Percentiles rank a stretch among this genome's conserved stretches.
Conservation (phyloP, 2,888 invertebrate genomes). For the Euplexia lucipara region DNA sequence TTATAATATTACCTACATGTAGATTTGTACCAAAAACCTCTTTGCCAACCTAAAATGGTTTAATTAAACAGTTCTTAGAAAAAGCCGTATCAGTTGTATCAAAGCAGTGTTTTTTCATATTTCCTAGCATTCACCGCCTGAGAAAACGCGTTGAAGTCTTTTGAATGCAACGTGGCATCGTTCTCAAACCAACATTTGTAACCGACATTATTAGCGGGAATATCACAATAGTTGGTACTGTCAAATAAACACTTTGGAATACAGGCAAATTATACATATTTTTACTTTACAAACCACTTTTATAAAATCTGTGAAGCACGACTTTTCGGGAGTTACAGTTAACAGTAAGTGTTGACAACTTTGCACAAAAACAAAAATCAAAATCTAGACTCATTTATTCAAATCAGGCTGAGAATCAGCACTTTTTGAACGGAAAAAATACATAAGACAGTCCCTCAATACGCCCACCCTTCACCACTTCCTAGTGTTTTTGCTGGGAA, state of each 20-base stretch:
- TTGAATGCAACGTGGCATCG: slow-evolving; percentile 61
- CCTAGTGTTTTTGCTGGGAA: no score
- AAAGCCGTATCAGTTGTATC: slow-evolving; percentile 20
- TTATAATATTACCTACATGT: no score
- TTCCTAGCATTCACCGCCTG: slow-evolving; percentile 55
- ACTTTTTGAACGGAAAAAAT: no score
- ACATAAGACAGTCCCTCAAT: no score
- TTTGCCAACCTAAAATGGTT: not conserved
- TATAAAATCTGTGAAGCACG: no score
- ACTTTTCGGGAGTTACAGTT: no score
- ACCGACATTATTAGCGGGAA: slow-evolving; percentile 41
- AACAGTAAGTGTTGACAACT: no score
- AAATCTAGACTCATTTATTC: no score
- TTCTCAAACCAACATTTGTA: slow-evolving; percentile 52
- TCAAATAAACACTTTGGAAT: not conserved
- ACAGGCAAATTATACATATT: not conserved
- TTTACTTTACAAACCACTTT: no score
- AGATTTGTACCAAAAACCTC: not conserved
- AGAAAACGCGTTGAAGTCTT: slow-evolving; percentile 72
- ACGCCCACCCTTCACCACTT: no score
- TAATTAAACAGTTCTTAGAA: slow-evolving; percentile 24
- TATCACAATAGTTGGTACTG: slow-evolving; percentile 48
- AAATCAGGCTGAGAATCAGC: no score
- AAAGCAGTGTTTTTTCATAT: slow-evolving; percentile 37
- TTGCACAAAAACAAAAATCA: no score